These are phyloP conservation scores for Synanthedon tipuliformis DNA, from an alignment of 2,888 invertebrate species.

Conservation along the genomic window DNA sequence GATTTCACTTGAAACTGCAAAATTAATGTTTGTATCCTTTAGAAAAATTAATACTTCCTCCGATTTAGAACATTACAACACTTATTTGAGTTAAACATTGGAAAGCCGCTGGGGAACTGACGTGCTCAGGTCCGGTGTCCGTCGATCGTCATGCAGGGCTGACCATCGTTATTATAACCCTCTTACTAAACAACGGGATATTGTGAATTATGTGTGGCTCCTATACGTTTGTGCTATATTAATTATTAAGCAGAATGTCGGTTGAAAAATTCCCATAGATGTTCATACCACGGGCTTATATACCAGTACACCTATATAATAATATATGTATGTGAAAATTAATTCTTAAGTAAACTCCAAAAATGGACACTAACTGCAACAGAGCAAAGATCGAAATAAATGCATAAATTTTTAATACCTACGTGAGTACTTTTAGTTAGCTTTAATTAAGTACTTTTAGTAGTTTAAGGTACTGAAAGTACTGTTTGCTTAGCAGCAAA, in stretches of 20 bases:
- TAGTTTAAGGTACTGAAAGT: too few relatives aligned
- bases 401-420: too few relatives aligned
- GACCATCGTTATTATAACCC: constrained; percentile 44
- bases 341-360: too few relatives aligned
- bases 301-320: too few relatives aligned
- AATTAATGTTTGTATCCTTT: not conserved
- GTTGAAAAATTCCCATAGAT: too few relatives aligned
- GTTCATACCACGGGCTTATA: too few relatives aligned
- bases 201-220: constrained; percentile 58
- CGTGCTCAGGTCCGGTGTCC: constrained; percentile 23
- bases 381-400: not conserved
- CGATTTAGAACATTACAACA: not conserved
- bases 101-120: constrained; percentile 28
- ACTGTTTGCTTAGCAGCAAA: too few relatives aligned
- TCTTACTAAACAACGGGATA: constrained; percentile 49
- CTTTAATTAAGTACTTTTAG: too few relatives aligned
- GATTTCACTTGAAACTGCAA: not conserved
- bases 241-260: not conserved
- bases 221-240: constrained; percentile 24
- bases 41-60: not conserved
- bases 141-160: constrained; percentile 36
- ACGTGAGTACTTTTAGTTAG: too few relatives aligned
- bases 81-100: constrained; percentile 15
- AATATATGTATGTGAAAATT: too few relatives aligned
- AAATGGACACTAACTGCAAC: not conserved